Evolutionary conservation across 2,888 invertebrate species (phyloP), one percentile per base, ranked within the genome.

Genomic region (Luperina nickerlii): DNA sequence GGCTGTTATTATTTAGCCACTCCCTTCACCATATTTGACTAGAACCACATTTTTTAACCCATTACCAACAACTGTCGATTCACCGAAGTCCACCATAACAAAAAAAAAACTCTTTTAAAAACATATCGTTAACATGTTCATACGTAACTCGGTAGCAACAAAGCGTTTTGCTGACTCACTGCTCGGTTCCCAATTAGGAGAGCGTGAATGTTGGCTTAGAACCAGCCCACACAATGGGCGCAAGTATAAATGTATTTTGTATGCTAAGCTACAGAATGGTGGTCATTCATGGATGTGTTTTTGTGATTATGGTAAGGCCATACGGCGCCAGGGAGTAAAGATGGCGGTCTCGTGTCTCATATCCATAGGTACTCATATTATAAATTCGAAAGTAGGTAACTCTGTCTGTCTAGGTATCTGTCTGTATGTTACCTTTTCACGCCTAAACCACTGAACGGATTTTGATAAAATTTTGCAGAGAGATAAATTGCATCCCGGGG

Each of bases 111-210:
- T 60, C 65, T 74, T 87, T 79, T 62, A 77, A 73, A 84, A 87
- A 78, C 81, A 81, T 88, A 87, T 84, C 83, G 82, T 84, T 83
- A 88, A 63, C 69, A 71, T 70, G 51, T 71, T 62, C 32, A 54
- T 20, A 78, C 86, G 90, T 90, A 90, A 82, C 82, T 70, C 82
- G n/a, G 90, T 78, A 90, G 90, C 82, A 57, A 90, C 90, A 90
- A 90, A 80, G 80, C 15, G 6, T 78, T 82, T 13, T 66, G 90
- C 90, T 86, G 84, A 85, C 74, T 90, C 90, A 90, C 84, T 83
- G 77, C 67, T 42, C n/a, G 74, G 67, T 73, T 89, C 79, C 90
- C 90, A 90, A 90, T 90, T 90, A 90, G 90, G 81, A 32, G 67
- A 77, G 38, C 82, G 76, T 87, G 84, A 82, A 82, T 82, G 81